These are phyloP conservation scores for Brachionus rotundiformis DNA, from an alignment of 1,140 invertebrate species.

Conservation along the genomic window DNA sequence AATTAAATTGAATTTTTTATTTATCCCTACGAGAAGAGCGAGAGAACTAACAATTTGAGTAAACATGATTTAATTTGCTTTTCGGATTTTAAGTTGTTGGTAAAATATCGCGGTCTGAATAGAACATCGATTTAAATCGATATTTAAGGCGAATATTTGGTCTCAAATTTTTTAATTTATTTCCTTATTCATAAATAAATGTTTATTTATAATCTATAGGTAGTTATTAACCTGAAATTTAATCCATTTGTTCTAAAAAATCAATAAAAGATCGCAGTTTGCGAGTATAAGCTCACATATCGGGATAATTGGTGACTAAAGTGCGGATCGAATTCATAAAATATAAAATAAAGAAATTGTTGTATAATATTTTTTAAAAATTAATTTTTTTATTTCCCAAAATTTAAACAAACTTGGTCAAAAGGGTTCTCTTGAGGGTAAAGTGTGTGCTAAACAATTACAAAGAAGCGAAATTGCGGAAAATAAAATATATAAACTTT, in stretches of 20 bases:
- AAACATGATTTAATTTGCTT: neutral
- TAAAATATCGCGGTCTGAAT: neutral
- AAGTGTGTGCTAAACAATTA: constrained; percentile 7
- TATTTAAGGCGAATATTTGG: neutral
- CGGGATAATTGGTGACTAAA: neutral
- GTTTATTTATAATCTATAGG: neutral
- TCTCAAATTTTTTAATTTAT: neutral
- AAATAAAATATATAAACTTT: constrained; percentile 13
- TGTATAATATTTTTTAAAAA: neutral
- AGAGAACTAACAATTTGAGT: neutral
- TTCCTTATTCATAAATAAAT: neutral
- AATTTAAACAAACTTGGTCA: neutral
- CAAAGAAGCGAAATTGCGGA: neutral
- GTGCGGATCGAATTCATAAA: neutral
- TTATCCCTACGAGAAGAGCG: neutral
- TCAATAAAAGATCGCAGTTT: neutral
- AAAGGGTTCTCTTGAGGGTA: neutral
- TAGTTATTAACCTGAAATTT: constrained; percentile 11
- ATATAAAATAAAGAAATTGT: neutral
- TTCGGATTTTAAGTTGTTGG: neutral
- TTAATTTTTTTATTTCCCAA: constrained; percentile 7
- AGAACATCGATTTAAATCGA: neutral
- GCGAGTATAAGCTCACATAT: neutral
- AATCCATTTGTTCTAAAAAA: neutral
- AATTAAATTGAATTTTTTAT: constrained; percentile 7